Conservation (phyloP, 1,140 invertebrate genomes). For the Polypedilum vanderplanki region DNA sequence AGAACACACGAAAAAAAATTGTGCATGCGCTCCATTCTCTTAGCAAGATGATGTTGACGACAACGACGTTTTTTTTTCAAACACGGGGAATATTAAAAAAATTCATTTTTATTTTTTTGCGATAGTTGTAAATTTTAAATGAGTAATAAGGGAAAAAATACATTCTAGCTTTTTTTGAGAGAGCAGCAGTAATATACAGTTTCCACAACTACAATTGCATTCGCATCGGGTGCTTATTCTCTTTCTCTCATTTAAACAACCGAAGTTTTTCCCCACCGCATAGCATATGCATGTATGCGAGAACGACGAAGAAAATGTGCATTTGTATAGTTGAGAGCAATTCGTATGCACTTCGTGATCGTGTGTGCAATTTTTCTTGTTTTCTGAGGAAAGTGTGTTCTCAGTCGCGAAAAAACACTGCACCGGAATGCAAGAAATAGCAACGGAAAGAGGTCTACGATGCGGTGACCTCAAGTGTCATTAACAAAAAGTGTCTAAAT, state of each 20-base stretch:
- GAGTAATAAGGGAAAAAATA: background rate
- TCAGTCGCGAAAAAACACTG: slow-evolving; percentile 28
- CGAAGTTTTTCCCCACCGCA: background rate
- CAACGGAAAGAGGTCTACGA: slow-evolving; percentile 27
- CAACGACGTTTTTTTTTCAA: slow-evolving; percentile 11
- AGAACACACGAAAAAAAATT: background rate
- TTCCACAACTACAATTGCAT: background rate
- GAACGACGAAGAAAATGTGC: background rate
- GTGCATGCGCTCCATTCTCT: slow-evolving; percentile 22
- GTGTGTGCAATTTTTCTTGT: slow-evolving; percentile 24
- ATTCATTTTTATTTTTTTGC: background rate
- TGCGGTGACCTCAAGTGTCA: slow-evolving; percentile 27
- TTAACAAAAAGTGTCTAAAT: slow-evolving; percentile 29
- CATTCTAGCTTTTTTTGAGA: background rate
- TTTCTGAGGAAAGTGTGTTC: slow-evolving; percentile 21
- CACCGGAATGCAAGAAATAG: slow-evolving; percentile 28
- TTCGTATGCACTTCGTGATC: background rate
- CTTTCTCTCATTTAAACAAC: background rate
- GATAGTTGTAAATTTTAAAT: background rate
- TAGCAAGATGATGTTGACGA: background rate
- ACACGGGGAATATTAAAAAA: background rate
- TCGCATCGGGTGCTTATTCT: background rate
- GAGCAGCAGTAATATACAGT: background rate
- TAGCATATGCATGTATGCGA: background rate
- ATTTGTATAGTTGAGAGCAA: background rate